A percentile compares a stretch with the other conserved stretches of the same genome.
Conservation (phyloP, 2,888 invertebrate species). For the Campaea margaritaria region DNA sequence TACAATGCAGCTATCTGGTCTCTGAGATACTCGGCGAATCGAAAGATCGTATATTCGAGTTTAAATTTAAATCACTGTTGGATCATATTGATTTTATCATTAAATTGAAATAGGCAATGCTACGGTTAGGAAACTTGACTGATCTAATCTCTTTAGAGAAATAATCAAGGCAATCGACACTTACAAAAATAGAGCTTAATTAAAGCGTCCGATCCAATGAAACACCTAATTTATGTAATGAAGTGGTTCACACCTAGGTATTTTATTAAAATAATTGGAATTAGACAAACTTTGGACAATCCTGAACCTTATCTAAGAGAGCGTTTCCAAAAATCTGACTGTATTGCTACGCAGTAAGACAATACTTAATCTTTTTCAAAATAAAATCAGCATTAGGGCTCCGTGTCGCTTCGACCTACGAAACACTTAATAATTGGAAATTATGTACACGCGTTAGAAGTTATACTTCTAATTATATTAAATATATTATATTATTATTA, state of each 20-base stretch:
- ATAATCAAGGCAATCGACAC: conserved; percentile 27
- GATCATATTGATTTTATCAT: conserved; percentile 18
- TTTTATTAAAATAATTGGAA: conserved; percentile 35
- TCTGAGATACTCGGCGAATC: conserved; percentile 10
- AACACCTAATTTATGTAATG: conserved; percentile 33
- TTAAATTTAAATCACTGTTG: conserved; percentile 20
- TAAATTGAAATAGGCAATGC: conserved; percentile 10
- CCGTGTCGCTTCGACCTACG: too few species aligned
- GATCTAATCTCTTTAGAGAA: neutral
- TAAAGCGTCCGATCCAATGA: conserved; percentile 37
- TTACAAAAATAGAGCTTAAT: conserved; percentile 32
- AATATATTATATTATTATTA: too few species aligned
- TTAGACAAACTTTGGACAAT: neutral
- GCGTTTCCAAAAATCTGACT: too few species aligned
- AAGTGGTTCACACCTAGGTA: conserved; percentile 40
- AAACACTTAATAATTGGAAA: too few species aligned
- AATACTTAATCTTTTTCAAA: too few species aligned
- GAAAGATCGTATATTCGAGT: conserved; percentile 20
- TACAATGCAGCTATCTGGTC: neutral
- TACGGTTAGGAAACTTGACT: neutral
- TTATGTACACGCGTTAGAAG: too few species aligned
- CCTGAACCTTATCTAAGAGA: too few species aligned
- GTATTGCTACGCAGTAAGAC: too few species aligned
- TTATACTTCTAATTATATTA: too few species aligned
- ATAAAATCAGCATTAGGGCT: too few species aligned